Base-by-base conservation (phyloP, 1,140 invertebrate species). In the Ceratina australensis region DNA sequence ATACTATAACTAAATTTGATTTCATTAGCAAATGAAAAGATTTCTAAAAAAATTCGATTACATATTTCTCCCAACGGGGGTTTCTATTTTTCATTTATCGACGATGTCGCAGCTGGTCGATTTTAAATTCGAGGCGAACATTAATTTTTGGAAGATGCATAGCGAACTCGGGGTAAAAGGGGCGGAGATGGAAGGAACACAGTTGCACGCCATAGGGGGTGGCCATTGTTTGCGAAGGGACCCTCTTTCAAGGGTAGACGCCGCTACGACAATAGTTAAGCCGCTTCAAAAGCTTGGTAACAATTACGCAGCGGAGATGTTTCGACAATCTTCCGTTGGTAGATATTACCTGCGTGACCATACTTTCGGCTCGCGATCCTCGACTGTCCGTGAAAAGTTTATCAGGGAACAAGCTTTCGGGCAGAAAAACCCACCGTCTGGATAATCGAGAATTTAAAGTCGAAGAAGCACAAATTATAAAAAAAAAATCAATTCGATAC, bases 91-190 rank as follows among this genome's bases (percentile, higher is more conserved):
- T 10, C 33, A 42, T 42, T 42, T 42, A 42, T 10, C 8, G 33
- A 42, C 33, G 33, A 42, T 42, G 33, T 42, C 2, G n/a, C 56
- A 47, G 3, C 10, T 16, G 60, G 28, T 42, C 49, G 52, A 28
- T 28, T n/a, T 20, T n/a, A 16, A n/a, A 49, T 42, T 47, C 52
- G 16, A 49, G 18, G 3, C 13, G 3, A 15, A 15, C 68, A 52
- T 60, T 76, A 78, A 52, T 82, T 82, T 81, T 81, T 63, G 81
- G 47, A 49, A 57, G 68, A 13, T 59, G 66, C 68, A 69, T 78
- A 68, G 47, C 50, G 63, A 56, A 82, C 78, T 73, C 74, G 24
- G 50, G 22, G 52, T 59, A 49, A 73, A 49, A 64, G 63, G 16
- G 24, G 59, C n/a, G 52, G 15, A 3, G 52, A 64, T 69, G 74